A percentile compares a stretch with the other conserved stretches of the same genome.
Evolutionary conservation across 2,797 vertebrate species (phyloP).

Genomic region (Lagocephalus sceleratus): DNA sequence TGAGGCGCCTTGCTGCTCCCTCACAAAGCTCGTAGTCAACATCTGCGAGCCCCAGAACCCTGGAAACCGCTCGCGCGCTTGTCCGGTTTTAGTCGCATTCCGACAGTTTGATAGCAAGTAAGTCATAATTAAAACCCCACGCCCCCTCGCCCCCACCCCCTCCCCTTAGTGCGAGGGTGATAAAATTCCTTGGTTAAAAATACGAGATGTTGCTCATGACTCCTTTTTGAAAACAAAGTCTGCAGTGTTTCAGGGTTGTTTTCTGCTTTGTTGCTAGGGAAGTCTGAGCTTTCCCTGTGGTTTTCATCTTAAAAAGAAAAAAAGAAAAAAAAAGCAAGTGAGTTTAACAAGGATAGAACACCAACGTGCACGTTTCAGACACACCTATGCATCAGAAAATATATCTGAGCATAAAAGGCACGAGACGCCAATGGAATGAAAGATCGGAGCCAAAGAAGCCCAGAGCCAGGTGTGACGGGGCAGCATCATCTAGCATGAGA

Average conservation of each 20-base stretch:
- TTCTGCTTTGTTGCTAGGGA: conserved; percentile 1
- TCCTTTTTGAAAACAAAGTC: conserved; percentile 19
- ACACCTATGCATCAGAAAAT: conserved; percentile 4
- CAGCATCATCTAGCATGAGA: conserved; percentile 2
- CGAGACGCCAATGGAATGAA: conserved; percentile 15
- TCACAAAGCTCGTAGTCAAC: conserved; percentile 9
- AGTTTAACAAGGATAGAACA: background rate
- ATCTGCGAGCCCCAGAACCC: conserved; percentile 21
- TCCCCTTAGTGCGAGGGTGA: background rate
- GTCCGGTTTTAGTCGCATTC: conserved; percentile 7
- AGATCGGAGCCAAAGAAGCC: conserved; percentile 13
- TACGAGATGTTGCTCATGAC: conserved; percentile 25
- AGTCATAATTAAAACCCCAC: conserved; percentile 3
- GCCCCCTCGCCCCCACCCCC: background rate
- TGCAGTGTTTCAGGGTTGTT: conserved; percentile 25
- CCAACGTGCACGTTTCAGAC: background rate
- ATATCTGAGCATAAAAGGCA: conserved; percentile 7
- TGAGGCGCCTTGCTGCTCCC: conserved; percentile 13
- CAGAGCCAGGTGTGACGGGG: conserved; percentile 9
- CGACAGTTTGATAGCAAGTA: conserved; percentile 13
- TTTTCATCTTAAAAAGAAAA: conserved; percentile 1
- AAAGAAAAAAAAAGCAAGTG: background rate
- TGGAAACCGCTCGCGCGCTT: conserved; percentile 25
- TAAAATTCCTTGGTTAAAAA: conserved; percentile 3
- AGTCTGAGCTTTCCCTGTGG: background rate